Percentiles rank a stretch among this genome's conserved stretches.
phyloP scores from a whole-genome alignment of 2,888 invertebrate genomes.

The Hirtodrosophila histrioides region DNA sequence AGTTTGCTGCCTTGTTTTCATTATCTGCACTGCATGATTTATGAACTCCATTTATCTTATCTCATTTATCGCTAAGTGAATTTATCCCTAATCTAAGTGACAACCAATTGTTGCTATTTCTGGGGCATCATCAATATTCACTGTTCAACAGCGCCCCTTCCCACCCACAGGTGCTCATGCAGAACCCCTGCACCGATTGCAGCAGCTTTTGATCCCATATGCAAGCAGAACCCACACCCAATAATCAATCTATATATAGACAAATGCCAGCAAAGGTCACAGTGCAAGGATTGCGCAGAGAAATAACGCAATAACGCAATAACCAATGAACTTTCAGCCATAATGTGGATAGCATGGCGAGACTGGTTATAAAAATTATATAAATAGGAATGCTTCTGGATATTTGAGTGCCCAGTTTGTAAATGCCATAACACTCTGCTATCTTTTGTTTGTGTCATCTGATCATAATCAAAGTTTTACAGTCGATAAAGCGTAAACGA shows the following conservation, averaged over 20 bases:
- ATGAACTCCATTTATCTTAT: slow-evolving; percentile 64
- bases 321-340: not conserved
- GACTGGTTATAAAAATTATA: too few relatives aligned
- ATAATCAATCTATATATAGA: slow-evolving; percentile 3
- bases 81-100: slow-evolving; percentile 42
- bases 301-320: not conserved
- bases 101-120: slow-evolving; percentile 69
- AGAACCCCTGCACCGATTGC: not conserved
- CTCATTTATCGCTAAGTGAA: slow-evolving; percentile 32
- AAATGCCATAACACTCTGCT: too few relatives aligned
- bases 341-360: not conserved
- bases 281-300: not conserved
- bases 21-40: slow-evolving; percentile 47
- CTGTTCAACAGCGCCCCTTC: not conserved
- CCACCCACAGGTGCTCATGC: slow-evolving; percentile 20
- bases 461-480: too few relatives aligned
- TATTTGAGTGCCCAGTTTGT: too few relatives aligned
- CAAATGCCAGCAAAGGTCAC: slow-evolving; percentile 16
- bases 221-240: not conserved
- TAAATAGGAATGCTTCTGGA: too few relatives aligned
- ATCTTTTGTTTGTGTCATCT: too few relatives aligned
- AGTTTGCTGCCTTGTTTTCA: slow-evolving; percentile 14
- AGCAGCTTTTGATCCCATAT: slow-evolving; percentile 6
- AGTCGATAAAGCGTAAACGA: too few relatives aligned
- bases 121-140: not conserved